Percentiles rank a stretch among this genome's conserved stretches.
phyloP scores from a whole-genome alignment of 92 coral and sea anemone species.

The Zoanthus gigantus region DNA sequence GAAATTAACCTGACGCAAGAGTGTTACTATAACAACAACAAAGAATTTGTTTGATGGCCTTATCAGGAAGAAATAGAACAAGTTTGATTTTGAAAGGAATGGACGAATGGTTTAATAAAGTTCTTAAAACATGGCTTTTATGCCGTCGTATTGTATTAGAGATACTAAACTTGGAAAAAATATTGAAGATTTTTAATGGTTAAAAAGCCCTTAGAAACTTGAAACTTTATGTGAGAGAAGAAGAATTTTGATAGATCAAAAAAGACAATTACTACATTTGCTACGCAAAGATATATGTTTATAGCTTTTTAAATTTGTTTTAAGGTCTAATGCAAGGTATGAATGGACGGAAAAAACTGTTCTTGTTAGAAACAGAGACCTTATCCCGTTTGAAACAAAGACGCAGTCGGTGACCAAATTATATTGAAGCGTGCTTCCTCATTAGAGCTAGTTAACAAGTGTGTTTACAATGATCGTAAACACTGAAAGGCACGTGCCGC shows the following conservation, averaged over 20 bases:
- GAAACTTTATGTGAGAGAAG: too few relatives aligned
- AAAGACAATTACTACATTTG: background rate
- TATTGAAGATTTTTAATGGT: too few relatives aligned
- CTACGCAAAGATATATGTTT: background rate
- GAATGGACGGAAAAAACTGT: slow-evolving; percentile 5
- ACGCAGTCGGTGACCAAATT: slow-evolving; percentile 22
- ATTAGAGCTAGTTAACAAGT: background rate
- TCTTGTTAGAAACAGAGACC: slow-evolving; percentile 15
- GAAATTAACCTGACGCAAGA: too few relatives aligned
- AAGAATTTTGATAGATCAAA: background rate
- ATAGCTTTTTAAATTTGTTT: background rate
- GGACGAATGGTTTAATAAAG: too few relatives aligned
- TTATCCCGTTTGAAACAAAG: background rate
- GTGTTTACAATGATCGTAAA: background rate
- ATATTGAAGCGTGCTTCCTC: slow-evolving; percentile 12
- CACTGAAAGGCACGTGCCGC: slow-evolving; percentile 43
- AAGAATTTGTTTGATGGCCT: too few relatives aligned
- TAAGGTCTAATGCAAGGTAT: background rate
- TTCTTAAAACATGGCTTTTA: too few relatives aligned
- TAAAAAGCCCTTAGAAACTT: too few relatives aligned
- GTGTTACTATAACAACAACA: too few relatives aligned
- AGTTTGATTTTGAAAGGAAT: too few relatives aligned
- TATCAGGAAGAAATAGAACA: too few relatives aligned
- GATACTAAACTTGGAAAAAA: too few relatives aligned
- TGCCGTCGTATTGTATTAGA: too few relatives aligned